Evolutionary conservation across 2,888 invertebrate species (phyloP), one percentile per base, ranked within the genome.

Genomic region (Lutraria lutraria): DNA sequence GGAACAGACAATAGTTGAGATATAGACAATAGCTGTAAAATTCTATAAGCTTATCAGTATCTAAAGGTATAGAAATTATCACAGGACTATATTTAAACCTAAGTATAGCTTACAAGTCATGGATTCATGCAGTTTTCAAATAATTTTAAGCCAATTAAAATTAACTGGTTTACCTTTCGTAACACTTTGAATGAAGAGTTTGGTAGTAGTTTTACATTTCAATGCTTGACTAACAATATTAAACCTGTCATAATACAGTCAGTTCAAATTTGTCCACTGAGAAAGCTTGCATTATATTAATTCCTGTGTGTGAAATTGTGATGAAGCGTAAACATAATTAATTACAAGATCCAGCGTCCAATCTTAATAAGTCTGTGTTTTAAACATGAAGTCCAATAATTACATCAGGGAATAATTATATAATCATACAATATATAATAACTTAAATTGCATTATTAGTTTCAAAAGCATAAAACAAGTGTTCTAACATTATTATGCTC

Each of bases 121-220:
- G 15, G 34, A 16, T 76, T 19, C 13, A 76, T 76, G 34, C 34
- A 19, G 25, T 31, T 31, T 76, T 76, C 31, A 76, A 31, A 16
- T n/a, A n/a, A n/a, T n/a, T n/a, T 16, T 31, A 31, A 25, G 19
- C 31, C 31, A 76, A 76, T 76, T 16, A 76, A 63, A 25, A 76
- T 2, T 6, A 76, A 31, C 0, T 12, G 13, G 31, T 34, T 13
- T 34, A 34, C 76, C 76, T 31, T 76, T 76, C 76, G 15, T 76
- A 76, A 76, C 34, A 76, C 76, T 76, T 34, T 10, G 34, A 31
- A 34, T 76, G 76, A 34, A 31, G 76, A 76, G 10, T 76, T 76
- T 15, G 31, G 3, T 56, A 13, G 34, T 34, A 76, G 31, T 76
- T 15, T 31, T 76, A 25, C 76, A 76, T 34, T 72, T 72, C 72